Percentiles rank a stretch among this genome's conserved stretches.
phyloP scores from a whole-genome alignment of 1,140 invertebrate genomes.

The Bombyx mandarina region DNA sequence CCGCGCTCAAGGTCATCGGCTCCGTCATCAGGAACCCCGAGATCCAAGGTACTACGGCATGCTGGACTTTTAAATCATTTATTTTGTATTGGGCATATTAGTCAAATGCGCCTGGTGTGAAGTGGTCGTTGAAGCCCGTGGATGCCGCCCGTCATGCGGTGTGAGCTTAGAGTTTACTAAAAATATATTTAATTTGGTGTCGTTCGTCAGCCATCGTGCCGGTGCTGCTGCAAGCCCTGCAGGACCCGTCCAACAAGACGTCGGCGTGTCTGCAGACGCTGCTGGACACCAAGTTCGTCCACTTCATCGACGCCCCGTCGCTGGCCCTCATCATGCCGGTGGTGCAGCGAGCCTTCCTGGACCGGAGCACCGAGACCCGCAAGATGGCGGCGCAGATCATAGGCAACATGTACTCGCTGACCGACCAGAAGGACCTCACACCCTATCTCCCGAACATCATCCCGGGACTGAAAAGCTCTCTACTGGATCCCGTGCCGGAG shows the following conservation, averaged over 20 bases:
- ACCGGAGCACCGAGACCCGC: conserved; percentile 96
- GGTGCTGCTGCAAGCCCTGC: conserved; percentile 90
- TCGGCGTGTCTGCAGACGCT: conserved; percentile 92
- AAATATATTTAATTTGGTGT: conserved; percentile 14
- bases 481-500: conserved; percentile 98
- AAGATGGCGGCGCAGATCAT: conserved; percentile 99
- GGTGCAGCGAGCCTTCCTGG: conserved; percentile 96
- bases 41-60: conserved; percentile 82
- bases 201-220: conserved; percentile 85
- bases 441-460: conserved; percentile 98
- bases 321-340: conserved; percentile 99
- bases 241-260: conserved; percentile 97
- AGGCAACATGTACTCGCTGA: conserved; percentile 99
- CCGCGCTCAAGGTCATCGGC: conserved; percentile 96
- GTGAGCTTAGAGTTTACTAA: no score
- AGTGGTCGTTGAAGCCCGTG: no score
- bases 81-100: no score
- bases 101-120: no score
- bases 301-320: conserved; percentile 99
- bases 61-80: no score
- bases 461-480: conserved; percentile 95
- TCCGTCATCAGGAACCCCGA: conserved; percentile 99
- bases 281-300: conserved; percentile 97
- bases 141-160: no score
- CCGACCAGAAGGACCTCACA: conserved; percentile 97